Conservation (phyloP, 2,113 vertebrate species). For the Chaenocephalus aceratus region DNA sequence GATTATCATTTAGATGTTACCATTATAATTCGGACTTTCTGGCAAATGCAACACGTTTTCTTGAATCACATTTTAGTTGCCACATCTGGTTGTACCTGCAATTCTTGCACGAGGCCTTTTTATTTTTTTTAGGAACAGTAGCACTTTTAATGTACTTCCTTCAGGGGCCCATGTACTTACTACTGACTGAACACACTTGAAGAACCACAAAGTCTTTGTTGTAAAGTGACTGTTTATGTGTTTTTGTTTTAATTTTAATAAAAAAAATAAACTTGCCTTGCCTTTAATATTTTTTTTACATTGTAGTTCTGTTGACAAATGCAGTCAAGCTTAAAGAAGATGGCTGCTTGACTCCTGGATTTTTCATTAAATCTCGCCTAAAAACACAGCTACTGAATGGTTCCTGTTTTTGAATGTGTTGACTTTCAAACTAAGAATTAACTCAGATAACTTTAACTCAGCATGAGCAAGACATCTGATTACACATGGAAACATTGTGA, state of each 20-base stretch:
- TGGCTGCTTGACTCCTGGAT: not conserved
- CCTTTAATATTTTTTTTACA: not conserved
- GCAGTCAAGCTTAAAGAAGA: slow-evolving; percentile 1
- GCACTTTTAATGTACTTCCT: slow-evolving; percentile 50
- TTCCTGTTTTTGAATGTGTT: not conserved
- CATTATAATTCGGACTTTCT: not conserved
- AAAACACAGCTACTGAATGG: not conserved
- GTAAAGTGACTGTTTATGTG: not conserved
- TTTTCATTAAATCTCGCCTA: not conserved
- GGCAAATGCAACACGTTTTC: not conserved
- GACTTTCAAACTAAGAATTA: not conserved
- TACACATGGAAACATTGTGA: not conserved
- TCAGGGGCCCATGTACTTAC: slow-evolving; percentile 14
- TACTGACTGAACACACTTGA: slow-evolving; percentile 65
- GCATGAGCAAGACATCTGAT: not conserved
- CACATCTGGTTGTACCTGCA: not conserved
- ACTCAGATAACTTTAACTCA: not conserved
- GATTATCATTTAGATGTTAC: not conserved
- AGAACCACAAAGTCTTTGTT: slow-evolving; percentile 27
- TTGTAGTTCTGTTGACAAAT: slow-evolving; percentile 9
- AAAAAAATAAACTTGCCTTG: no score
- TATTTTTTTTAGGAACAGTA: slow-evolving; percentile 30
- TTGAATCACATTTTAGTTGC: not conserved
- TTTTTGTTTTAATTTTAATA: not conserved
- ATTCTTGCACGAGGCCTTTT: slow-evolving; percentile 29